These are phyloP conservation scores for Anneissia japonica DNA, from an alignment of 35 echinoderm and acorn worm species.

Conservation along the genomic window DNA sequence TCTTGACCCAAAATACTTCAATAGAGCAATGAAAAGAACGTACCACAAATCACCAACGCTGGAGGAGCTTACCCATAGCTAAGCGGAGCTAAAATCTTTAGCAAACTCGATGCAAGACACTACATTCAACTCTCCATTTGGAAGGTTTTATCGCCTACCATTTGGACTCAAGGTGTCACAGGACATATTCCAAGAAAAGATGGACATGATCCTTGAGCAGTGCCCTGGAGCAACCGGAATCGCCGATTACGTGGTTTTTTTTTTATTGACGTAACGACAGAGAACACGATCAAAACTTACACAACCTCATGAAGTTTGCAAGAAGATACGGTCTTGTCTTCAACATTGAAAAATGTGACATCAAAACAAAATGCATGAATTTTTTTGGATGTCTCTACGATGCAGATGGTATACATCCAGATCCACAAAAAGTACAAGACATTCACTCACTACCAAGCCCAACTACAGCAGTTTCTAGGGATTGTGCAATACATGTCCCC, in stretches of 20 bases:
- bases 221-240: slow-evolving; percentile 60
- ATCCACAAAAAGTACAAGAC: slow-evolving; percentile 34
- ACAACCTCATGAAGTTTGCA: slow-evolving; percentile 30
- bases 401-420: slow-evolving; percentile 28
- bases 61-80: background rate
- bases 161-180: slow-evolving; percentile 47
- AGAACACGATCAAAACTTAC: slow-evolving; percentile 32
- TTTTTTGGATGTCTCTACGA: slow-evolving; percentile 27
- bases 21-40: slow-evolving; percentile 10
- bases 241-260: slow-evolving; percentile 44
- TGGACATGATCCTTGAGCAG: slow-evolving; percentile 21
- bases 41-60: slow-evolving; percentile 7
- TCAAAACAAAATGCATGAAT: slow-evolving; percentile 1
- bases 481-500: slow-evolving; percentile 20
- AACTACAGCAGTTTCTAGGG: slow-evolving; percentile 16
- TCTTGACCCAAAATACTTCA: slow-evolving; percentile 51
- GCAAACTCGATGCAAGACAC: slow-evolving; percentile 15
- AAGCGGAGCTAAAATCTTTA: background rate
- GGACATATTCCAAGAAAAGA: slow-evolving; percentile 56
- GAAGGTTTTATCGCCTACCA: slow-evolving; percentile 35
- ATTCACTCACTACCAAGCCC: slow-evolving; percentile 1
- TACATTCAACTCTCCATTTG: slow-evolving; percentile 41
- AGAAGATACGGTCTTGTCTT: slow-evolving; percentile 29
- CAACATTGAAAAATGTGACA: slow-evolving; percentile 40
- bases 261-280: background rate